Evolutionary conservation across 2,113 vertebrate species (phyloP).

Genomic region (Jacana jacana): DNA sequence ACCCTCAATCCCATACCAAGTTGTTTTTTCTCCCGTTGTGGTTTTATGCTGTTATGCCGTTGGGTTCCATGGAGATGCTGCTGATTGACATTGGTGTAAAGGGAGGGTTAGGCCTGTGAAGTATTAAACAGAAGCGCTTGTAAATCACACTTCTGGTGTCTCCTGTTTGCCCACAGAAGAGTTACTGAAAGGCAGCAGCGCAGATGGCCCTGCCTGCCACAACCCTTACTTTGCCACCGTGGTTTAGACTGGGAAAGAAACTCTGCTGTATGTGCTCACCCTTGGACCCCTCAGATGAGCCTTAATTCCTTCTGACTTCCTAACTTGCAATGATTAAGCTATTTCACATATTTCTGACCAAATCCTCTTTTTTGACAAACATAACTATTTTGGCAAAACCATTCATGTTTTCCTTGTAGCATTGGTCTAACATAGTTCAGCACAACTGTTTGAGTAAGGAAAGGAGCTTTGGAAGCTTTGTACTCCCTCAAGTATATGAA

Average conservation of each 20-base stretch:
- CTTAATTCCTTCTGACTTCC: background rate
- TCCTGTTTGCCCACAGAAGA: background rate
- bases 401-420: background rate
- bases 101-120: background rate
- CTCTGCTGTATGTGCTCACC: fast-evolving
- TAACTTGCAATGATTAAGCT: background rate
- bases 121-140: background rate
- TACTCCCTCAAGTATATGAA: background rate
- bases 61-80: background rate
- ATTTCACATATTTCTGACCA: background rate
- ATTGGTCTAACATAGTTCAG: background rate
- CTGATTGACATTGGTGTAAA: background rate
- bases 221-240: background rate
- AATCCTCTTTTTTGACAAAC: background rate
- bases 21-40: background rate
- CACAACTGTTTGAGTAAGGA: background rate
- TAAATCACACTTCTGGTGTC: background rate
- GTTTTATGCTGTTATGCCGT: background rate
- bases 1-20: background rate
- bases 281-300: background rate
- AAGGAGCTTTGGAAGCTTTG: background rate
- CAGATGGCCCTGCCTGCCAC: background rate
- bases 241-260: background rate
- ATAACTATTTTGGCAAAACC: background rate
- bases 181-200: background rate